Evolutionary conservation across 2,888 invertebrate genomes (phyloP), one percentile per base, ranked within the genome.

Genomic region (Oligia latruncula): DNA sequence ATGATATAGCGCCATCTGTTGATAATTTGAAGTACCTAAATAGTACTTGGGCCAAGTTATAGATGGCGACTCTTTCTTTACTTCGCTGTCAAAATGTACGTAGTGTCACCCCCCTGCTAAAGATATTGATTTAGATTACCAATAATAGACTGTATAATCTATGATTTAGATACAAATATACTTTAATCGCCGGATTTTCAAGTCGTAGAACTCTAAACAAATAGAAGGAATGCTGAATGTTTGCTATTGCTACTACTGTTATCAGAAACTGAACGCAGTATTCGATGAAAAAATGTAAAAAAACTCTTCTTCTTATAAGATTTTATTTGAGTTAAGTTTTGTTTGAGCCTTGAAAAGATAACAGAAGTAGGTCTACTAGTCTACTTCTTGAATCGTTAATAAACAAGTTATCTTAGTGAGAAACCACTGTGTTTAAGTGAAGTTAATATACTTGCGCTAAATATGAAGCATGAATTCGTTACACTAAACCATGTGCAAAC

Each of bases 401-500:
- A 62, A n/a, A 43, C 20, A 52, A 64, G 35, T 5, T 74, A 84
- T 13, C 49, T 17, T 29, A 15, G 49, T 23, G 52, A 40, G 35
- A 64, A 4, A 52, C 58, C 60, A 49, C 71, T 29, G 64, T 64
- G 68, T 78, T 0, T 55, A 17, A 9, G 49, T 68, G 29, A 52
- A 78, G 15, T 52, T 68, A 40, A 15, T 40, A 74, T 40, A 67
- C 43, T 40, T 49, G 20, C n/a, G 23, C 9, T 62, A 67, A 90
- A 70, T 81, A 95, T 95, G 95, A 90, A 89, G 46, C 88, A 90
- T 83, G 80, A 92, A 71, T 90, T 84, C 78, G 87, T 91, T 84
- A 90, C 79, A 81, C 95, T 98, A 1, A 98, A 98, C 91, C 96
- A 97, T 62, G 97, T 98, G 65, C 97, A 98, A 78, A 98, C 98